Evolutionary conservation across 2,888 invertebrate species (phyloP).

Genomic region (Gastrophysa polygoni): DNA sequence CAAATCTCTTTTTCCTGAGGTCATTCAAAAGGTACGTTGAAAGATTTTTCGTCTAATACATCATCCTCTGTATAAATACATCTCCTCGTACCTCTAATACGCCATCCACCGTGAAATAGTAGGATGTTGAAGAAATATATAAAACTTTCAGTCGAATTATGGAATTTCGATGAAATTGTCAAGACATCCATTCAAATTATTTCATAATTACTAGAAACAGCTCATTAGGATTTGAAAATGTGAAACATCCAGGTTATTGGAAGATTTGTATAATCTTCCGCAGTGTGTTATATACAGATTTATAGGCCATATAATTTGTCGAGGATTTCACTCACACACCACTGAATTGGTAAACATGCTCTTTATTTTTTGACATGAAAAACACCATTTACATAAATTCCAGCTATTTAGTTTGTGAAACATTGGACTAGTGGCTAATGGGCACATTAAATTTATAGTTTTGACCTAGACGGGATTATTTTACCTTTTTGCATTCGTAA

Average conservation of each 20-base stretch:
- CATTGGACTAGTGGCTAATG: background rate
- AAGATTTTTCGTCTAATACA: too few relatives aligned
- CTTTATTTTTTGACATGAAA: background rate
- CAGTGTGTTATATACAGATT: background rate
- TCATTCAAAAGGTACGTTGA: too few relatives aligned
- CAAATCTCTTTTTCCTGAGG: too few relatives aligned
- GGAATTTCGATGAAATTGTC: too few relatives aligned
- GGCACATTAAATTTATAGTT: background rate
- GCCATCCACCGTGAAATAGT: too few relatives aligned
- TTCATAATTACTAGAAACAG: too few relatives aligned
- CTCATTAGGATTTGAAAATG: background rate
- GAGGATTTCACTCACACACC: background rate
- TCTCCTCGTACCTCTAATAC: too few relatives aligned
- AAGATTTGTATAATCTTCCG: background rate
- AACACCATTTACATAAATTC: constrained; percentile 4
- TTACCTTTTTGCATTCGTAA: background rate
- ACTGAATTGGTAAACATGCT: background rate
- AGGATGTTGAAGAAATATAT: too few relatives aligned
- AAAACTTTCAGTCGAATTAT: too few relatives aligned
- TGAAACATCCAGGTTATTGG: too few relatives aligned
- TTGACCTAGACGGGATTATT: background rate
- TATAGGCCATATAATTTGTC: background rate
- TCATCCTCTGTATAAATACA: too few relatives aligned
- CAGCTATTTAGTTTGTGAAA: constrained; percentile 4
- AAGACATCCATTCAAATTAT: too few relatives aligned